Conservation (phyloP, 2,797 vertebrate species). For the Pangasius mekongensis region DNA sequence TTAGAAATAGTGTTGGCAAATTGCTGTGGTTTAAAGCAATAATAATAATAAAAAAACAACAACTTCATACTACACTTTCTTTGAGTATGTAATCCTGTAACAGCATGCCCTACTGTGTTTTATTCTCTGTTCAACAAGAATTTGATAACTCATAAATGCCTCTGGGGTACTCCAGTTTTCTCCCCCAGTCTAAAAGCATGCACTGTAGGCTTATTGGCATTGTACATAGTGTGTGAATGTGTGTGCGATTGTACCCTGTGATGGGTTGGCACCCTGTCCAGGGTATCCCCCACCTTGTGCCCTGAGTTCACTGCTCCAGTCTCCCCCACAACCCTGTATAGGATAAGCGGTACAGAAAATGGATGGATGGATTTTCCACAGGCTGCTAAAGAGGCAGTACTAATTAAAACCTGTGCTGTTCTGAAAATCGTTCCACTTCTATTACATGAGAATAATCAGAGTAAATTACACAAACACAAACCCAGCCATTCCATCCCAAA, state of each 20-base stretch:
- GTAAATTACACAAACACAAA: constrained; percentile 31
- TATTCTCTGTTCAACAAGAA: neutral
- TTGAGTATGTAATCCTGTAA: neutral
- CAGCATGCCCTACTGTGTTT: neutral
- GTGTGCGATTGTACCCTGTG: no score
- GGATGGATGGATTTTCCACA: neutral
- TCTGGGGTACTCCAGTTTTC: no score
- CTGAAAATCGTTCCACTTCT: neutral
- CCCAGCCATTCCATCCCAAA: constrained; percentile 3
- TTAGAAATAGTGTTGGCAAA: neutral
- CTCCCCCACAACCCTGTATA: no score
- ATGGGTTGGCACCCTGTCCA: no score
- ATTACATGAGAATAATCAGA: neutral
- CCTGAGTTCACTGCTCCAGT: no score
- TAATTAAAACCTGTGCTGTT: neutral
- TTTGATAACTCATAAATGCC: no score
- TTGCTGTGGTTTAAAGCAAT: neutral
- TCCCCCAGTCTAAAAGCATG: no score
- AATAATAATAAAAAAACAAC: neutral
- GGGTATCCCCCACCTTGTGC: no score
- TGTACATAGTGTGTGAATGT: no score
- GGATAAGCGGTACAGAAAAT: no score
- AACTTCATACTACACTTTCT: neutral
- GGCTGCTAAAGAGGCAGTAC: neutral
- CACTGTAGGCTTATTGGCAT: no score